phyloP scores from a whole-genome alignment of 2,113 vertebrate species.

The Synodontis membranacea region DNA sequence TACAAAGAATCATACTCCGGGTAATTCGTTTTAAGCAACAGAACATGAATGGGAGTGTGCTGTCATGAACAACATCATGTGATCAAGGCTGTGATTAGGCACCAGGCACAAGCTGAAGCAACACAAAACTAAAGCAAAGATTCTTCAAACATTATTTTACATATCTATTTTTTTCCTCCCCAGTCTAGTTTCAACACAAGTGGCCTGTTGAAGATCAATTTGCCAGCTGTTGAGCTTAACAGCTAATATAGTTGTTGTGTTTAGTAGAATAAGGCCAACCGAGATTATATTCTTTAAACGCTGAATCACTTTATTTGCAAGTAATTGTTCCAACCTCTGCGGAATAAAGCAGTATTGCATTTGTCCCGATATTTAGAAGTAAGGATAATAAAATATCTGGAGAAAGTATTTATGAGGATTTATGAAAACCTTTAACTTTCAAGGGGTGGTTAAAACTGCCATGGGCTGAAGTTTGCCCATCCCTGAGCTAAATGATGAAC shows the following conservation, averaged over 20 bases:
- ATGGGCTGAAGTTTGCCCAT: background rate
- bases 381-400: background rate
- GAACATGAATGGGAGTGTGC: background rate
- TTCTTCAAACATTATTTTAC: background rate
- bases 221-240: background rate
- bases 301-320: background rate
- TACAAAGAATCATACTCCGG: background rate
- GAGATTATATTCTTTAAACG: background rate
- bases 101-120: background rate
- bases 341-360: background rate
- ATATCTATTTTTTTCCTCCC: background rate
- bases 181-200: background rate
- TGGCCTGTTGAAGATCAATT: background rate
- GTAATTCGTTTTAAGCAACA: background rate
- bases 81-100: background rate
- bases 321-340: background rate
- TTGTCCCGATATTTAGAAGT: background rate
- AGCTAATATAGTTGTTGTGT: background rate
- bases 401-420: background rate
- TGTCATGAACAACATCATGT: background rate
- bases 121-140: background rate
- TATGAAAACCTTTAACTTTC: too few species aligned
- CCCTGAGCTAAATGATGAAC: background rate
- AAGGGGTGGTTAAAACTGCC: too few species aligned
- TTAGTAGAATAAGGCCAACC: background rate